phyloP scores from a whole-genome alignment of 2,888 invertebrate genomes.

The Bombylius discolor region DNA sequence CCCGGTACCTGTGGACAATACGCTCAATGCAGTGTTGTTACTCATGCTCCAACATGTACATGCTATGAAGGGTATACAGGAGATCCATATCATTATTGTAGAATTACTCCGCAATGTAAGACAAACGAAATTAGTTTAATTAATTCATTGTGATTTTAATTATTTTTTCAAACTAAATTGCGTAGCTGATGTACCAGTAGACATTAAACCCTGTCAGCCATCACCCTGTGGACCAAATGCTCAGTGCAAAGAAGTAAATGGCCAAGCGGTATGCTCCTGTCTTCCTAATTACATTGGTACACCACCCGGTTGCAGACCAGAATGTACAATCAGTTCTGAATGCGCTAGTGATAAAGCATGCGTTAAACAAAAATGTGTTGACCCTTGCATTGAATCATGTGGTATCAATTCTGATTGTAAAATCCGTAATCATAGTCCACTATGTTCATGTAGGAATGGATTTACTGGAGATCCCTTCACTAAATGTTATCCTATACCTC shows the following conservation, averaged over 20 bases:
- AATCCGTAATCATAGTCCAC: constrained; percentile 62
- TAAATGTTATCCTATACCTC: constrained; percentile 41
- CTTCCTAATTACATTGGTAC: constrained; percentile 44
- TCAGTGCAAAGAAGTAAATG: constrained; percentile 45
- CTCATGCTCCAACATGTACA: constrained; percentile 55
- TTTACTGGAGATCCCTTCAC: constrained; percentile 66
- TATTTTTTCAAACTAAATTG: not conserved
- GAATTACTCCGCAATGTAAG: constrained; percentile 40
- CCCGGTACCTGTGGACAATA: constrained; percentile 64
- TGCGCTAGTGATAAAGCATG: constrained; percentile 49
- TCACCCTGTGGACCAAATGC: constrained; percentile 56
- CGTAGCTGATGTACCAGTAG: constrained; percentile 27
- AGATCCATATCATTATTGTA: constrained; percentile 59
- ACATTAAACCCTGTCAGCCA: constrained; percentile 45
- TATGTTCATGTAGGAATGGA: constrained; percentile 55
- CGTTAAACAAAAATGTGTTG: constrained; percentile 47
- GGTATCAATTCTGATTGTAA: constrained; percentile 54
- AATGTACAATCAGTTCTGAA: constrained; percentile 51
- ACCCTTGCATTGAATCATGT: constrained; percentile 50
- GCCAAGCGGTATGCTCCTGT: constrained; percentile 49
- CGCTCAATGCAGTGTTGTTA: constrained; percentile 56
- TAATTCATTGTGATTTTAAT: not conserved
- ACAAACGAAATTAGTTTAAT: not conserved
- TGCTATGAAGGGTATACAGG: constrained; percentile 61
- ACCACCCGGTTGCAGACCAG: constrained; percentile 55